Evolutionary conservation across 2,113 vertebrate genomes (phyloP), one percentile per base, ranked within the genome.

Genomic region (Synchiropus splendidus): DNA sequence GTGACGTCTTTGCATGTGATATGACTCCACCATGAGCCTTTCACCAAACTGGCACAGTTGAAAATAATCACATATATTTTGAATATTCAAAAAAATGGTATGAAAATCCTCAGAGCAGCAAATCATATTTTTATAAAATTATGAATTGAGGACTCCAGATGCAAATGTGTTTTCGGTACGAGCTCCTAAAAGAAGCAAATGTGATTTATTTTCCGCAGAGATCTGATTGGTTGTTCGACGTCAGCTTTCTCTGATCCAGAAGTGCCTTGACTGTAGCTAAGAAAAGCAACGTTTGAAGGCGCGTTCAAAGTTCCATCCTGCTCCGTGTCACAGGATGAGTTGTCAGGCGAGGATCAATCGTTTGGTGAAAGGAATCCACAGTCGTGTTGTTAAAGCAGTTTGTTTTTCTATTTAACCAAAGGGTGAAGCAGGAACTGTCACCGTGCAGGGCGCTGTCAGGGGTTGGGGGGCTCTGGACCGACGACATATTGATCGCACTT

Each of bases 291-390:
- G 55, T 66, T 67, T 60, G 51, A 65, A 71, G 69, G 67, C 69
- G 75, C 10, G 13, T 68, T 72, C 71, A 3, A 70, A 74, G 62
- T 67, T 64, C 54, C 57, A 48, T 43, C 59, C 61, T 17, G 36
- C 32, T 63, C 31, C 70, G 64, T 5, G 59, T 36, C 32, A 36
- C 52, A 32, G 53, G 57, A 32, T 48, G 61, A 17, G 51, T 52
- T 54, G 67, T 67, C 48, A 59, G 61, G 58, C 63, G 32, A 72
- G 72, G 70, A 70, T 56, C 43, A 60, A 48, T 70, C 62, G 65
- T 57, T 79, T 91, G 91, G 90, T 87, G 90, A 93, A 90, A 95
- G 90, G 89, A 86, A 81, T 88, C 62, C 49, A 44, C 58, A 77
- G 72, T 77, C 12, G 36, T 58, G 61, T 54, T 71, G 67, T 61